phyloP scores from a whole-genome alignment of 2,888 invertebrate genomes.

The Phytoseiulus persimilis region DNA sequence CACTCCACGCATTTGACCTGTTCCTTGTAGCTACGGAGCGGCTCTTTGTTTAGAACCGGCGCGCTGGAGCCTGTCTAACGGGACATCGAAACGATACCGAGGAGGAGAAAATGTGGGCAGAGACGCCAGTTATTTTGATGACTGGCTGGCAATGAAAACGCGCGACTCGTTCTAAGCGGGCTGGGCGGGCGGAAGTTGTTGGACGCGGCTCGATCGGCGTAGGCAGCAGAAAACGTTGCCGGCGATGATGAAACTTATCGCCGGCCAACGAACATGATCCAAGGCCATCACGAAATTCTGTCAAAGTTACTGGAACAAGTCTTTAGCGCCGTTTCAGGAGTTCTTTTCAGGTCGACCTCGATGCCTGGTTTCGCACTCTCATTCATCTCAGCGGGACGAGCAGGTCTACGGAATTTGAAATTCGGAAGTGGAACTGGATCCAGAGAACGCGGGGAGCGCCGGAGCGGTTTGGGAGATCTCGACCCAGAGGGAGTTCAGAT shows the following conservation, averaged over 20 bases:
- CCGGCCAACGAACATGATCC: background rate
- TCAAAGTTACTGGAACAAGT: background rate
- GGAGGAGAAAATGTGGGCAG: background rate
- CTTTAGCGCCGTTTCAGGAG: background rate
- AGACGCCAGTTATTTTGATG: background rate
- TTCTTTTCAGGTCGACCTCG: background rate
- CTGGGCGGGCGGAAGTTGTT: no score
- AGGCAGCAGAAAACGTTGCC: background rate
- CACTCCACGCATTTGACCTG: no score
- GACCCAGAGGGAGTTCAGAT: no score
- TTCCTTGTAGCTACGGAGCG: background rate
- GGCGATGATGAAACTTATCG: background rate
- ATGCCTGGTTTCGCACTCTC: background rate
- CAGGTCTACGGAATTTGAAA: no score
- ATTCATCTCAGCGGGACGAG: background rate
- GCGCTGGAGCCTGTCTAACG: background rate
- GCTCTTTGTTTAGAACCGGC: background rate
- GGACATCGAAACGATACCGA: background rate
- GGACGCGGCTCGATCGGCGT: background rate
- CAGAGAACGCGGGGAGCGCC: no score
- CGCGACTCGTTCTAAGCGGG: background rate
- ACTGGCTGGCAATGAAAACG: background rate
- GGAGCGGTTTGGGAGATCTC: no score
- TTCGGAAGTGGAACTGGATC: no score
- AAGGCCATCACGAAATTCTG: background rate